Conservation (phyloP, 2,888 invertebrate genomes). For the Ophion ventricosus region DNA sequence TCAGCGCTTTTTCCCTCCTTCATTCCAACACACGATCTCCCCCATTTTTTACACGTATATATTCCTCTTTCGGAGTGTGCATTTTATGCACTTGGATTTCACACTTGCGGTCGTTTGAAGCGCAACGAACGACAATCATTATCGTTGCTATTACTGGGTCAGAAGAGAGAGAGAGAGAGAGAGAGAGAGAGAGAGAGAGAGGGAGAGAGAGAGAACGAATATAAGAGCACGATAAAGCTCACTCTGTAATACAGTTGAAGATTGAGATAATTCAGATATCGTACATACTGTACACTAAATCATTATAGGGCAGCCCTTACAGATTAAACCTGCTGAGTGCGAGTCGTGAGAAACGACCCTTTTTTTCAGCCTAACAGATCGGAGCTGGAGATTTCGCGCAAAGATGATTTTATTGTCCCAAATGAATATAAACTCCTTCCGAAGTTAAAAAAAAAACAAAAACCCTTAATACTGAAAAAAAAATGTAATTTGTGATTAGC, state of each 20-base stretch:
- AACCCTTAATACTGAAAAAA: too few species aligned
- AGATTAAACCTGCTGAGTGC: background rate
- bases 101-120: background rate
- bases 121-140: background rate
- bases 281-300: background rate
- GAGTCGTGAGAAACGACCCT: background rate
- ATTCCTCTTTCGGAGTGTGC: background rate
- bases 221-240: constrained; percentile 6
- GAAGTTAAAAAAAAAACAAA: too few species aligned
- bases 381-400: too few species aligned
- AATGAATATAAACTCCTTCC: too few species aligned
- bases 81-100: background rate
- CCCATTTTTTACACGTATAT: background rate
- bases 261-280: background rate
- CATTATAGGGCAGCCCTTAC: background rate
- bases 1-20: background rate
- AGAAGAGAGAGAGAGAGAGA: background rate
- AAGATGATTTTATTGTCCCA: too few species aligned
- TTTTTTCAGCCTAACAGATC: background rate
- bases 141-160: constrained; percentile 7
- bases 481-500: too few species aligned
- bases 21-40: background rate
- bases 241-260: background rate
- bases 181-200: too few species aligned
- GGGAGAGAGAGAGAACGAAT: background rate